Evolutionary conservation across 2,888 invertebrate genomes (phyloP).

Genomic region (Bellardia pandia): DNA sequence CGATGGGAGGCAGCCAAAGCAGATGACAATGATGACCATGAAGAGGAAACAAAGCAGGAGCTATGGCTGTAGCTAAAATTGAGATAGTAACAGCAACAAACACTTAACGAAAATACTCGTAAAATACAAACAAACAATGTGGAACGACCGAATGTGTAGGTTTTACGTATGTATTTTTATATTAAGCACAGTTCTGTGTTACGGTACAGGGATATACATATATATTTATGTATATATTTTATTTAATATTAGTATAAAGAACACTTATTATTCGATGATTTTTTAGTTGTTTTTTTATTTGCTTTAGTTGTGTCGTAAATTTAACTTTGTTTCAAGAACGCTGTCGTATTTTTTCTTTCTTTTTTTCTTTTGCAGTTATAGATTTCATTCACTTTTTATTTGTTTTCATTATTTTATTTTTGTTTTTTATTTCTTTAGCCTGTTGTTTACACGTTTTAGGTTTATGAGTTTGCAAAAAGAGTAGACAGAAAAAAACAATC

Average conservation of each 20-base stretch:
- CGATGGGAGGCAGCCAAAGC: neutral
- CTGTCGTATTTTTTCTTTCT: neutral
- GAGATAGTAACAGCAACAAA: constrained; percentile 75
- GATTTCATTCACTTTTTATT: neutral
- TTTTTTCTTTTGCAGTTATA: neutral
- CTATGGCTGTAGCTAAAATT: neutral
- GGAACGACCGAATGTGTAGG: neutral
- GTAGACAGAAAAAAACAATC: constrained; percentile 13
- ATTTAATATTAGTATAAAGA: neutral
- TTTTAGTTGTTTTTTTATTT: constrained; percentile 7
- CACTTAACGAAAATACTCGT: constrained; percentile 79
- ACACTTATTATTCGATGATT: neutral
- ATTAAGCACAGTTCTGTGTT: no score
- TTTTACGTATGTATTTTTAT: neutral
- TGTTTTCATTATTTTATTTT: constrained; percentile 12
- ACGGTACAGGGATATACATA: neutral
- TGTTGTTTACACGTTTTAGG: constrained; percentile 24
- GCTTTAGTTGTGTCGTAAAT: constrained; percentile 2
- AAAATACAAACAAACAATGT: constrained; percentile 77
- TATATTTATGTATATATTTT: neutral
- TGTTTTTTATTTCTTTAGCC: neutral
- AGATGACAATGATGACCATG: constrained; percentile 44
- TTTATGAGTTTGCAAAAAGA: constrained; percentile 24
- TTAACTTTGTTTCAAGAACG: constrained; percentile 19
- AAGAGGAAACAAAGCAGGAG: constrained; percentile 50